Conservation (phyloP, 2,888 invertebrate genomes). For the Barypeithes pellucidus region DNA sequence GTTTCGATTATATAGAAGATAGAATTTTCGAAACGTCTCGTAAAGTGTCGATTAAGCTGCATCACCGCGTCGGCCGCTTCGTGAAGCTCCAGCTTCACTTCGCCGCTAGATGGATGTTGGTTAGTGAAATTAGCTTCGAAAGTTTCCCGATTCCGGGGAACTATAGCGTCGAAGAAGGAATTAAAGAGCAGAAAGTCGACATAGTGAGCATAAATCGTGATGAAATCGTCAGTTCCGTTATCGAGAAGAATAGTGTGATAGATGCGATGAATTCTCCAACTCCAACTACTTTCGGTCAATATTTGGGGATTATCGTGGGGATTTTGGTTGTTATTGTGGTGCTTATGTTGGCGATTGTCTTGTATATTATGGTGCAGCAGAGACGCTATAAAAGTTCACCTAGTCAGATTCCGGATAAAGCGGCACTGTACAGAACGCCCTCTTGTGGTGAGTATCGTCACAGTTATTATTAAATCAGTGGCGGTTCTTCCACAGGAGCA, state of each 20-base stretch:
- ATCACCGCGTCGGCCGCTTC: conserved; percentile 86
- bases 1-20: conserved; percentile 82
- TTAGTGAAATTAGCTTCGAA: conserved; percentile 91
- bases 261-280: conserved; percentile 66
- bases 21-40: conserved; percentile 85
- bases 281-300: conserved; percentile 64
- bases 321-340: conserved; percentile 67
- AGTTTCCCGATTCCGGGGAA: conserved; percentile 72
- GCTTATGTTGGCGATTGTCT: conserved; percentile 65
- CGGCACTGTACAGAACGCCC: conserved; percentile 67
- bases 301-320: conserved; percentile 67
- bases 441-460: conserved; percentile 54
- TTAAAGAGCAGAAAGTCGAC: conserved; percentile 51
- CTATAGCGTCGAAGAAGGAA: conserved; percentile 65
- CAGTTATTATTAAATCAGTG: not conserved
- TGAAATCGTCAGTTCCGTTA: conserved; percentile 57
- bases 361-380: conserved; percentile 67
- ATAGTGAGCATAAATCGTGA: conserved; percentile 59
- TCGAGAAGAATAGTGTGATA: conserved; percentile 63
- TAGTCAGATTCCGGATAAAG: conserved; percentile 66
- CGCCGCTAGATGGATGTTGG: conserved; percentile 88
- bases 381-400: conserved; percentile 65
- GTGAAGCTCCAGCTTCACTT: conserved; percentile 86
- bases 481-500: too few species aligned
- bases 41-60: conserved; percentile 86